Base-by-base conservation (phyloP, 1,140 invertebrate genomes). In the Oncopeltus fasciatus region DNA sequence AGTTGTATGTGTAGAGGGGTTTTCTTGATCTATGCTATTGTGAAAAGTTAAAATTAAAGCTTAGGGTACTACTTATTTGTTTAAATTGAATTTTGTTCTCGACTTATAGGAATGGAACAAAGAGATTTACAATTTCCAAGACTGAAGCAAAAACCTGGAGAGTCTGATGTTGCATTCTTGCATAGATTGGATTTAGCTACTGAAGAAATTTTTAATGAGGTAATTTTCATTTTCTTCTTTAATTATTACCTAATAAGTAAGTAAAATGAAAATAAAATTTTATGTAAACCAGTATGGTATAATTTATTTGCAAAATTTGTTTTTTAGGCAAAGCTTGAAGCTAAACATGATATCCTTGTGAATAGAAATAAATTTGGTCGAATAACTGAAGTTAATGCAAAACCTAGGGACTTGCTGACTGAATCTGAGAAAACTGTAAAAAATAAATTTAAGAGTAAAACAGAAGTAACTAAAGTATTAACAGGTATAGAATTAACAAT, bases 181-280 rank as follows among this genome's bases (percentile, higher is more conserved):
- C 63, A 72, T 3, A 68, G 80, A 43, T 75, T 81, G 0, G 74
- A 73, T 60, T 70, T 70, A 44, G 78, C 79, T 44, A 78, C 79
- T 1, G 65, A 73, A 1, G 70, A 71, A 27, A 78, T 78, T 31
- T 58, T 80, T 0, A 74, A 75, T 12, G 78, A 80, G 66, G 74
- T 64, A 60, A n/a, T n/a, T n/a, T 11, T 16, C 44, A 11, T 47
- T 47, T 21, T 27, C 46, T 29, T 16, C 12, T n/a, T n/a, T 47
- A 28, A 26, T 29, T 9, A 63, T 20, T 21, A 31, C 21, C 31
- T 20, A 33, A 4, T 20, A 18, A 38, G n/a, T n/a, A n/a, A n/a
- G n/a, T n/a, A n/a, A n/a, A n/a, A n/a, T n/a, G n/a, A n/a, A n/a
- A n/a, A n/a, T n/a, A n/a, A n/a, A n/a, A n/a, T n/a, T n/a, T n/a